phyloP scores from a whole-genome alignment of 2,797 vertebrate genomes.

The Microhierax caerulescens region DNA sequence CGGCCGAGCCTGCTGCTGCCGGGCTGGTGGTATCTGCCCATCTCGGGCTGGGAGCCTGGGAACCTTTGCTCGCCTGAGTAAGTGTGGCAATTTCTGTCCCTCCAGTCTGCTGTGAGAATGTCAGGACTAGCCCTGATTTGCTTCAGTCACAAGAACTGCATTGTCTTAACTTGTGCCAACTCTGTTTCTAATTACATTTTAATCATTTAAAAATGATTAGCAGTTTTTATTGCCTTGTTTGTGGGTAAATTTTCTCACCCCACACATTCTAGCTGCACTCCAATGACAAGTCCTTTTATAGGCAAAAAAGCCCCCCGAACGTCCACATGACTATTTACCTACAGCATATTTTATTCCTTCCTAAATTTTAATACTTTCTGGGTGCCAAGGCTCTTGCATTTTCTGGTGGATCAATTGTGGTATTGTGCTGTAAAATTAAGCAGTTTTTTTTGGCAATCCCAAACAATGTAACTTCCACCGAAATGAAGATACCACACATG shows the following conservation, averaged over 20 bases:
- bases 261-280: slow-evolving; percentile 59
- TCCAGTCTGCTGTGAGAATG: slow-evolving; percentile 63
- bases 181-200: slow-evolving; percentile 69
- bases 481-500: slow-evolving; percentile 60
- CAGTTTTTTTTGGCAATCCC: slow-evolving; percentile 58
- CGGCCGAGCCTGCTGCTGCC: not conserved
- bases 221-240: slow-evolving; percentile 69
- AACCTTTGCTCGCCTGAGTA: slow-evolving; percentile 44
- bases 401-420: slow-evolving; percentile 60
- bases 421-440: slow-evolving; percentile 66
- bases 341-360: slow-evolving; percentile 61
- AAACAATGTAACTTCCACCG: slow-evolving; percentile 58
- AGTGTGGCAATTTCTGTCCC: slow-evolving; percentile 65
- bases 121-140: slow-evolving; percentile 53
- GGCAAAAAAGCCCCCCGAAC: slow-evolving; percentile 23
- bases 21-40: not conserved
- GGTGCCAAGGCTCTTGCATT: slow-evolving; percentile 40
- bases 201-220: slow-evolving; percentile 72
- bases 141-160: slow-evolving; percentile 61
- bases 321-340: slow-evolving; percentile 47
- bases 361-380: slow-evolving; percentile 47
- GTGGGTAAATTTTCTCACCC: slow-evolving; percentile 67
- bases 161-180: slow-evolving; percentile 70
- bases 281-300: slow-evolving; percentile 62
- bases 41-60: slow-evolving; percentile 38